Evolutionary conservation across 2,113 vertebrate genomes (phyloP).

Genomic region (Oreotrochilus melanogaster): DNA sequence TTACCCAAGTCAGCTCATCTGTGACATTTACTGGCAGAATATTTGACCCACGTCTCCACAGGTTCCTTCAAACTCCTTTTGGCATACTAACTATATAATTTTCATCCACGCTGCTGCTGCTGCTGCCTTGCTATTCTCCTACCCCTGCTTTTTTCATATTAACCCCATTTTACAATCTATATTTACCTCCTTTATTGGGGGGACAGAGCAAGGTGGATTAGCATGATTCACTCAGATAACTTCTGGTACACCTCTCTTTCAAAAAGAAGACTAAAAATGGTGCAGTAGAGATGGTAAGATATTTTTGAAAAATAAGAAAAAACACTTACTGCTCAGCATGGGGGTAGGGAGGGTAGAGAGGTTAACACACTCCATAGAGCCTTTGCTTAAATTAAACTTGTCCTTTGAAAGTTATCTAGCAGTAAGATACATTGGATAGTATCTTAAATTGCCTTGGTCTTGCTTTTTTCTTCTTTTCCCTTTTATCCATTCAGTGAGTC

Average conservation of each 20-base stretch:
- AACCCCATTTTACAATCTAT: neutral
- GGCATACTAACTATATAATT: neutral
- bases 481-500: neutral
- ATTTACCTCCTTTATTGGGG: neutral
- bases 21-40: neutral
- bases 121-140: neutral
- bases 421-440: constrained; percentile 6
- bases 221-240: neutral
- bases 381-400: constrained; percentile 71
- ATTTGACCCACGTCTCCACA: neutral
- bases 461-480: neutral
- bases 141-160: neutral
- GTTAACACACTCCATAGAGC: constrained; percentile 40
- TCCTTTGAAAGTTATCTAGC: constrained; percentile 49
- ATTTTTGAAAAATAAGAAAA: constrained; percentile 47
- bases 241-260: neutral
- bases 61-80: neutral
- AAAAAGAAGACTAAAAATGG: neutral
- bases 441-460: constrained; percentile 31
- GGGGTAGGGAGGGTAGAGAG: neutral
- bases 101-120: neutral
- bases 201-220: neutral
- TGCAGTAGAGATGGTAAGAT: neutral
- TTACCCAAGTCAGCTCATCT: neutral
- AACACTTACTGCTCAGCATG: constrained; percentile 38